Percentiles rank a stretch among this genome's conserved stretches.
Evolutionary conservation across 2,797 vertebrate species (phyloP).

Genomic region (Crocodylus rhombifer): DNA sequence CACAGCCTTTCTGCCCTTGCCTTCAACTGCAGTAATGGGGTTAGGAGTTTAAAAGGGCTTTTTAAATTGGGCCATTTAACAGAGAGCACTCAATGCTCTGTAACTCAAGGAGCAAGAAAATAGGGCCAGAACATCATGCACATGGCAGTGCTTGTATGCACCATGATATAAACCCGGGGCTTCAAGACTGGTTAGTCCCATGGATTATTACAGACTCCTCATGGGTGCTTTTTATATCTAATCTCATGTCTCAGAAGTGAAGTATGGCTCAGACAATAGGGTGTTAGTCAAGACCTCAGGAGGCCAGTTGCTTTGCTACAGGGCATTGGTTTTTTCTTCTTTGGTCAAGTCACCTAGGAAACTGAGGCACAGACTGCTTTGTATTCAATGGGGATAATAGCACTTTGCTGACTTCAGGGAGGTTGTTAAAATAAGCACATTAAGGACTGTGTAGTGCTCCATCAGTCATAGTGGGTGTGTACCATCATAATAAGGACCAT

Average conservation of each 20-base stretch:
- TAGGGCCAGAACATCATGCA: fast-evolving
- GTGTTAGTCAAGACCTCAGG: fast-evolving
- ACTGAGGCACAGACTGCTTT: fast-evolving
- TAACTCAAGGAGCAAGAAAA: background rate
- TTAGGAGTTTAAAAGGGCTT: background rate
- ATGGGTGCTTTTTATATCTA: background rate
- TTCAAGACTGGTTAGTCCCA: fast-evolving
- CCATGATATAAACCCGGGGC: background rate
- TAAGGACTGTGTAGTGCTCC: constrained; percentile 13
- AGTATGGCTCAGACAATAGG: background rate
- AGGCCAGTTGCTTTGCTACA: fast-evolving
- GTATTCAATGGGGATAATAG: background rate
- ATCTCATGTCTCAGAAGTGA: no score
- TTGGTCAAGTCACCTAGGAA: background rate
- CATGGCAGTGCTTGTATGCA: fast-evolving
- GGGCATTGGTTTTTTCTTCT: background rate
- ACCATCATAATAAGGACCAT: background rate
- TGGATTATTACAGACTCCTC: fast-evolving
- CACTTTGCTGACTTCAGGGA: fast-evolving
- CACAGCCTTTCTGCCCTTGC: background rate
- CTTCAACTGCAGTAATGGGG: fast-evolving
- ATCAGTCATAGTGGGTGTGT: background rate
- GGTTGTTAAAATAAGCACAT: background rate
- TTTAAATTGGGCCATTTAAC: background rate
- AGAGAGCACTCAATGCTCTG: fast-evolving